Conservation (phyloP, 2,888 invertebrate species). For the Anthophora plumipes region DNA sequence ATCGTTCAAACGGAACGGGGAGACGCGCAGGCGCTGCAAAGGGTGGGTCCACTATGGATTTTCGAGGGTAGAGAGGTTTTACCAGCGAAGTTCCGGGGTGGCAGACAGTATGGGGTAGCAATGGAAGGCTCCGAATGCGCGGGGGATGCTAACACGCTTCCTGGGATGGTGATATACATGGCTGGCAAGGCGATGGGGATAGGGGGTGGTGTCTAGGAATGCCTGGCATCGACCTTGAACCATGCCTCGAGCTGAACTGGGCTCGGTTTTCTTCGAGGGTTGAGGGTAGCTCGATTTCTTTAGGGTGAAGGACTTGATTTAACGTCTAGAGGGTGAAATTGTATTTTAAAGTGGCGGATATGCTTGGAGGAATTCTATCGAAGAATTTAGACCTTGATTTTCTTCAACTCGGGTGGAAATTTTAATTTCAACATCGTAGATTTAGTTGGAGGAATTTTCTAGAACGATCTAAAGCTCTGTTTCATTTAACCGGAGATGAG, state of each 20-base stretch:
- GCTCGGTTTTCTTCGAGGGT: constrained; percentile 9
- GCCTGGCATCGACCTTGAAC: constrained; percentile 69
- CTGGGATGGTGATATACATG: constrained; percentile 60
- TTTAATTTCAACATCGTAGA: too few species aligned
- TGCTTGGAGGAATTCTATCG: too few species aligned
- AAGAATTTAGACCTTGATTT: too few species aligned
- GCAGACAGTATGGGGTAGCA: constrained; percentile 74
- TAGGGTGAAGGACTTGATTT: neutral
- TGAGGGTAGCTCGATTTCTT: neutral
- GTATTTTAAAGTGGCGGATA: neutral
- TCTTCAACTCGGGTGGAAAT: too few species aligned
- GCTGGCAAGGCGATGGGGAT: constrained; percentile 15
- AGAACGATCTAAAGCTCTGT: too few species aligned
- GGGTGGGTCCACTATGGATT: constrained; percentile 84
- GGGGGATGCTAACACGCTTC: constrained; percentile 60
- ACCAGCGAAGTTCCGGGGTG: constrained; percentile 80
- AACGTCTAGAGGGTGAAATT: neutral
- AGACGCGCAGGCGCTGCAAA: constrained; percentile 80
- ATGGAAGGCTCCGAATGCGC: constrained; percentile 66
- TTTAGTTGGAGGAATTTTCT: too few species aligned
- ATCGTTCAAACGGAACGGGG: constrained; percentile 66
- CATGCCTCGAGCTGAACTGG: constrained; percentile 7
- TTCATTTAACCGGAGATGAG: too few species aligned
- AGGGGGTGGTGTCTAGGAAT: constrained; percentile 57
- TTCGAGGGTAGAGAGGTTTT: constrained; percentile 82